phyloP scores from a whole-genome alignment of 2,797 vertebrate genomes.

The Octomys mimax region DNA sequence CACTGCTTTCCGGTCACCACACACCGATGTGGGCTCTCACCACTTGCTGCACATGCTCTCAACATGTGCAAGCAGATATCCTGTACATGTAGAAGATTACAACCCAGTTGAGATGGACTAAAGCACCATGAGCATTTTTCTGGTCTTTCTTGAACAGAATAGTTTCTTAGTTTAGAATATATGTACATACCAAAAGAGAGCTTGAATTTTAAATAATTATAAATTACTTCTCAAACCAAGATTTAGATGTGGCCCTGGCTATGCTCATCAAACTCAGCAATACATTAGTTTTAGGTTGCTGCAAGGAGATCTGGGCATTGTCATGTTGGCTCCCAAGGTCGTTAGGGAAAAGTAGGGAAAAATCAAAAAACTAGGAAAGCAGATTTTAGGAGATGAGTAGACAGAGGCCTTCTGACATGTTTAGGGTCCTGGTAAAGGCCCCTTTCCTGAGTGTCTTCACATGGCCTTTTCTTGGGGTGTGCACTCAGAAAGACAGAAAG shows the following conservation, averaged over 20 bases:
- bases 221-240: neutral
- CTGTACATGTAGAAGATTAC: neutral
- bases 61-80: neutral
- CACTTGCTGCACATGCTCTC: neutral
- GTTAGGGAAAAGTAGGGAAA: neutral
- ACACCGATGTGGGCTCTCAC: neutral
- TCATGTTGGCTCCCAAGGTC: neutral
- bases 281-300: neutral
- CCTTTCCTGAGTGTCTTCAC: neutral
- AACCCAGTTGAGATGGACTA: neutral
- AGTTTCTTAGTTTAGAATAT: neutral
- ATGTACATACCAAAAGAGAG: neutral
- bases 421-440: neutral
- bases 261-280: constrained; percentile 1
- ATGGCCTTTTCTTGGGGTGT: neutral
- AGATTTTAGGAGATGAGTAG: neutral
- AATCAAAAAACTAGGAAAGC: neutral
- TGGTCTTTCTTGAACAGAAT: neutral
- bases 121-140: neutral
- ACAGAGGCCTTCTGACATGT: neutral
- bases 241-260: neutral
- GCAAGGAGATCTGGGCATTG: neutral
- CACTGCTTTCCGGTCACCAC: neutral
- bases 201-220: constrained; percentile 46
- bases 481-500: neutral